Conservation (phyloP, 2,113 vertebrate species). For the Leptosomus discolor region DNA sequence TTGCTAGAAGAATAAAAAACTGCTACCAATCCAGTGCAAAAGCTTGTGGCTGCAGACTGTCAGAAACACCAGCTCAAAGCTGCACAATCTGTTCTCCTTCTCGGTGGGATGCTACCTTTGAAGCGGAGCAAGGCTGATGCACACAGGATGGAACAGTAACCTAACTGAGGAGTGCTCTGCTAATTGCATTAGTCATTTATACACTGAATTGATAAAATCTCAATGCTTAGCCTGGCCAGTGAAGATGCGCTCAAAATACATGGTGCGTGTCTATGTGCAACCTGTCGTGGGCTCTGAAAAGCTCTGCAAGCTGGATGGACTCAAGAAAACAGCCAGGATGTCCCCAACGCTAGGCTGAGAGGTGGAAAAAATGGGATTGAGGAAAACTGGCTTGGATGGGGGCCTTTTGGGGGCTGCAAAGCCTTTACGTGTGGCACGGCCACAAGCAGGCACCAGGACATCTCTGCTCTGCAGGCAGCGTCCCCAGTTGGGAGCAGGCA, state of each 20-base stretch:
- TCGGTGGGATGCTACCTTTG: background rate
- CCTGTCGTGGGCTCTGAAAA: background rate
- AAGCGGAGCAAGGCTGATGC: background rate
- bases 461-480: background rate
- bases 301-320: background rate
- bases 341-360: rapidly evolving
- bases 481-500: background rate
- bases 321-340: background rate
- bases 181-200: background rate
- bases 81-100: background rate
- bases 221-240: background rate
- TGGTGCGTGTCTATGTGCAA: rapidly evolving
- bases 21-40: background rate
- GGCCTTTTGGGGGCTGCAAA: background rate
- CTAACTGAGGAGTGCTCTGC: background rate
- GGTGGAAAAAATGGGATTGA: background rate
- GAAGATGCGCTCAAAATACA: background rate
- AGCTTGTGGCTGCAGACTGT: background rate
- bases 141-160: background rate
- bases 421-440: rapidly evolving
- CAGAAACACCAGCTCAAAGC: background rate
- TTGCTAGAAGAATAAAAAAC: background rate
- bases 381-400: background rate
- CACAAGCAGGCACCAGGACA: background rate
- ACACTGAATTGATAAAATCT: background rate